These are phyloP conservation scores for Ypsolopha scabrella DNA, from an alignment of 2,888 invertebrate genomes.

Conservation along the genomic window DNA sequence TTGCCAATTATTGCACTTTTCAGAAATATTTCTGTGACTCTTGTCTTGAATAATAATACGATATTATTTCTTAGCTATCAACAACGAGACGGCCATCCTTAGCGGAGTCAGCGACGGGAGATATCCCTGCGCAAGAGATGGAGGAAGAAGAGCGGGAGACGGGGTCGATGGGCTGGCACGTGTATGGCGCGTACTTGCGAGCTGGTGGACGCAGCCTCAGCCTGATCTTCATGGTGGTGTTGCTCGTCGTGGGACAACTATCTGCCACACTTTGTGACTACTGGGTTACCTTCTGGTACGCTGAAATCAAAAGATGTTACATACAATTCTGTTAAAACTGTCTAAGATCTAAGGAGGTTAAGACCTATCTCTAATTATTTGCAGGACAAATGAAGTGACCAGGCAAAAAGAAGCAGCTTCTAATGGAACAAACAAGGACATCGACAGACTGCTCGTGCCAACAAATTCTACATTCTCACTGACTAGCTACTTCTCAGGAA, in stretches of 20 bases:
- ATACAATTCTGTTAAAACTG: background rate
- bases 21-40: background rate
- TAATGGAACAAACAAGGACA: constrained; percentile 41
- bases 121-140: constrained; percentile 63
- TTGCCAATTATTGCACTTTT: too few relatives aligned
- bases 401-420: constrained; percentile 45
- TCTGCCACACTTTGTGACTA: constrained; percentile 80
- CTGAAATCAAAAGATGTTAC: background rate
- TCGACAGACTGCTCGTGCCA: constrained; percentile 28
- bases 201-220: constrained; percentile 69
- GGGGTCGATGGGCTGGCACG: constrained; percentile 74
- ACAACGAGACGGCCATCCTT: constrained; percentile 58
- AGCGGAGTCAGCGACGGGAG: constrained; percentile 53
- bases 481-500: constrained; percentile 47
- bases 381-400: constrained; percentile 62
- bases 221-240: constrained; percentile 59
- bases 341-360: background rate
- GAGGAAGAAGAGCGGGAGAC: constrained; percentile 73
- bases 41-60: background rate
- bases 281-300: constrained; percentile 81
- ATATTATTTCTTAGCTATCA: constrained; percentile 30
- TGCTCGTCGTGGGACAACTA: constrained; percentile 74
- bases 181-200: constrained; percentile 73
- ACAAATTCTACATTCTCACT: constrained; percentile 41
- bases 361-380: background rate